Conservation (phyloP, 2,797 vertebrate genomes). For the Lycodopsis pacificus region DNA sequence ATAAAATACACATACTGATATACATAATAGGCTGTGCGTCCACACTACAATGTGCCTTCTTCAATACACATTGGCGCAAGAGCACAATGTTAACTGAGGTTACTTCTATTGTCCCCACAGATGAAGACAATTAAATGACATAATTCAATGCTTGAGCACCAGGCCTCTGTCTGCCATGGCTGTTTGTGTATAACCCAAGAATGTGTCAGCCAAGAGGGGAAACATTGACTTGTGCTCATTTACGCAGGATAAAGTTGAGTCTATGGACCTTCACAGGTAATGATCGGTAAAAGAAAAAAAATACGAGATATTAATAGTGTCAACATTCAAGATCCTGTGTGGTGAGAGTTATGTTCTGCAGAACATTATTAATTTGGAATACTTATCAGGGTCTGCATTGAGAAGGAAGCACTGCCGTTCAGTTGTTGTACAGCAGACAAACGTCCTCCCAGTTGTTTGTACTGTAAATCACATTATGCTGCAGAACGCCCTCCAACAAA, state of each 20-base stretch:
- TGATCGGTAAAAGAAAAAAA: slow-evolving; percentile 1
- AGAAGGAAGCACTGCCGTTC: slow-evolving; percentile 41
- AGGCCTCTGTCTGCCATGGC: slow-evolving; percentile 15
- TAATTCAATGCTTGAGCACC: background rate
- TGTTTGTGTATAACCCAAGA: slow-evolving; percentile 28
- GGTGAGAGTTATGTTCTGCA: slow-evolving; percentile 8
- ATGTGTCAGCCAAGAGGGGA: slow-evolving; percentile 16
- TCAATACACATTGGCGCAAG: background rate
- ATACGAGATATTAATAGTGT: background rate
- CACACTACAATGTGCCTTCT: background rate
- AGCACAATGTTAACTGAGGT: background rate
- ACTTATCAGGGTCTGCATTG: slow-evolving; percentile 17
- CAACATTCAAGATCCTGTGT: background rate
- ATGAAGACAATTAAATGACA: slow-evolving; percentile 4
- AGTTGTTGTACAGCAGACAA: slow-evolving; percentile 73
- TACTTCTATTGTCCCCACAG: background rate
- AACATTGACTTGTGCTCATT: slow-evolving; percentile 8
- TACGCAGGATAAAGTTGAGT: slow-evolving; percentile 14
- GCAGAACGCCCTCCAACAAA: slow-evolving; percentile 91
- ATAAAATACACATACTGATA: background rate
- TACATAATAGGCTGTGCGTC: background rate
- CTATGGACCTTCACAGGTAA: slow-evolving; percentile 3
- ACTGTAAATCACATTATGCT: slow-evolving; percentile 91
- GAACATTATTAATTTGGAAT: slow-evolving; percentile 24
- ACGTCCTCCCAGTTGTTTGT: slow-evolving; percentile 85